Evolutionary conservation across 2,113 vertebrate genomes (phyloP), one percentile per base, ranked within the genome.

Genomic region (Hippocampus comes): DNA sequence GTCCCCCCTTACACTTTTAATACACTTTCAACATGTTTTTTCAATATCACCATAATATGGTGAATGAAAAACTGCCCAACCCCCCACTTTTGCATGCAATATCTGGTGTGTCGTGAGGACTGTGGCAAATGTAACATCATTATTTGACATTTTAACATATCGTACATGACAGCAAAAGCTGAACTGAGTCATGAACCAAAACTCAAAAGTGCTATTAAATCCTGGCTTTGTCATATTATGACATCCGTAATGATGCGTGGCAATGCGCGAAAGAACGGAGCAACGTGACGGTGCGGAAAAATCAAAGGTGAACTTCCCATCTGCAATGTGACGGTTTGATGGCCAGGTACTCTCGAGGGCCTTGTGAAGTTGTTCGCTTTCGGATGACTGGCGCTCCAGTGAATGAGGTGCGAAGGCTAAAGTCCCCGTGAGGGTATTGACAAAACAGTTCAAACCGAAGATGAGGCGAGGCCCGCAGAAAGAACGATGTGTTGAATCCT

Each of bases 381-480:
- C 74, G 77, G 71, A 85, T 80, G 72, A 86, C 76, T 42, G 70
- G 56, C 76, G 80, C 78, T 80, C 80, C 75, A 83, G 78, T 38
- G 64, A 78, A 72, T 81, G 77, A 78, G 76, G 86, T 76, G 82
- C 83, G 84, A 83, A 59, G 57, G 46, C 43, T 43, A 46, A 46
- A 61, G 63, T 69, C 75, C 72, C 53, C 64, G 57, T 72, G 73
- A 78, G 72, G 75, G 23, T 17, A 21, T 66, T 60, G 63, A 65
- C 30, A 60, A 56, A 71, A 30, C 53, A 11, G 42, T 72, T 80
- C 55, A 74, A 49, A 77, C 18, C 59, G 27, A 23, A 10, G 18
- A 34, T 18, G 70, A 74, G 56, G 61, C 10, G 23, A 49, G 48
- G 41, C 41, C 49, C 11, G 55, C 49, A 63, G 51, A 68, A 55